Evolutionary conservation across 2,797 vertebrate genomes (phyloP).

Genomic region (Novumbra hubbsi): DNA sequence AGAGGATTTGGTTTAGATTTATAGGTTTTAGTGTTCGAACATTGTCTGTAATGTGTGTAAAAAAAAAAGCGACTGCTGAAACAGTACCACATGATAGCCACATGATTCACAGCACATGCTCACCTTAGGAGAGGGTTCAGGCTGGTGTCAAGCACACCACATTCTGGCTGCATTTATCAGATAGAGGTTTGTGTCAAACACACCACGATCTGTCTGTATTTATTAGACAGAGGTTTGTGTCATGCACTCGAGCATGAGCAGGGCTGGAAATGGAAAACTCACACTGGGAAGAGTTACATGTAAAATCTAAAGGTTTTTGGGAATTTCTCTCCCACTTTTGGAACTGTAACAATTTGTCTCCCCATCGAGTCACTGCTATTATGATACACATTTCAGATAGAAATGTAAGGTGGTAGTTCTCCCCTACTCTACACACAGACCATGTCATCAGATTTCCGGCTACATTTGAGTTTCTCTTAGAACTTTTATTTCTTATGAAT

Average conservation of each 20-base stretch:
- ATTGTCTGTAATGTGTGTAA: background rate
- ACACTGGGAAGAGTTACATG: background rate
- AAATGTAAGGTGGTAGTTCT: background rate
- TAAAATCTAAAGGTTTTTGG: background rate
- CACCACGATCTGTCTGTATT: background rate
- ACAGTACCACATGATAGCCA: slow-evolving; percentile 54
- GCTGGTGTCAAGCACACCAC: slow-evolving; percentile 4
- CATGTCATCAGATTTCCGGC: background rate
- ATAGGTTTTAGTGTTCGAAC: slow-evolving; percentile 2
- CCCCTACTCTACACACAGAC: background rate
- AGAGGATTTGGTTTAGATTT: slow-evolving; percentile 13
- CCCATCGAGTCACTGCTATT: slow-evolving; percentile 18
- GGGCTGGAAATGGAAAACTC: no score
- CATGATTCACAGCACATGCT: slow-evolving; percentile 56
- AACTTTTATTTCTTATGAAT: slow-evolving; percentile 26
- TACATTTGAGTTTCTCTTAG: background rate
- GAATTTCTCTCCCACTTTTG: slow-evolving; percentile 9
- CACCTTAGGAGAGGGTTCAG: slow-evolving; percentile 27
- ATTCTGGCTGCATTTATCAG: background rate
- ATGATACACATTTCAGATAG: slow-evolving; percentile 1
- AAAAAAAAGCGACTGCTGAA: slow-evolving; percentile 28
- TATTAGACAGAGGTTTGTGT: slow-evolving; percentile 21
- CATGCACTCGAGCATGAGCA: slow-evolving; percentile 18
- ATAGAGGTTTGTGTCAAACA: slow-evolving; percentile 23
- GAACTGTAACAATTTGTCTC: slow-evolving; percentile 11